phyloP scores from a whole-genome alignment of 2,888 invertebrate genomes.

The Drosophila neonasuta region DNA sequence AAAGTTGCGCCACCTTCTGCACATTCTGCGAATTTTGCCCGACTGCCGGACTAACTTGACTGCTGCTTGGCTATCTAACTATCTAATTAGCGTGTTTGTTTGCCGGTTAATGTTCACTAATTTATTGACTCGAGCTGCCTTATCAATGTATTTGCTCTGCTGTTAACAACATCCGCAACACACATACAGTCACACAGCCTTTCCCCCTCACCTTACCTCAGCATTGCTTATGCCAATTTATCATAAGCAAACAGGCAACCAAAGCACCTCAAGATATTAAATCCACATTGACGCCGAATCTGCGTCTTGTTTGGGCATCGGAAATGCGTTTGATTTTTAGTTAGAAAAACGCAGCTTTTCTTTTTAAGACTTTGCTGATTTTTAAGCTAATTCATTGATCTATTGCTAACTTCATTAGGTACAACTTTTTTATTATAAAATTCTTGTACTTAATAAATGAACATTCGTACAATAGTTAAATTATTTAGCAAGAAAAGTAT shows the following conservation, averaged over 20 bases:
- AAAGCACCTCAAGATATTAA: not conserved
- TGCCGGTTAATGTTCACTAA: slow-evolving; percentile 63
- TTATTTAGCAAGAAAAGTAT: too few species aligned
- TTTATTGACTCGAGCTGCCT: slow-evolving; percentile 49
- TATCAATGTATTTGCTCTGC: slow-evolving; percentile 65
- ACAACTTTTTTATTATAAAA: too few species aligned
- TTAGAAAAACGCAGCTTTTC: too few species aligned
- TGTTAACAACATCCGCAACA: slow-evolving; percentile 68
- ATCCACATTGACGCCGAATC: not conserved
- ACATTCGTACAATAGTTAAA: too few species aligned
- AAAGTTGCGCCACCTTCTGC: not conserved
- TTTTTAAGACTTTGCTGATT: too few species aligned
- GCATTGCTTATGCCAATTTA: not conserved
- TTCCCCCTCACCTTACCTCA: not conserved
- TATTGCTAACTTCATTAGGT: too few species aligned
- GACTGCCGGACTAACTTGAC: slow-evolving; percentile 2
- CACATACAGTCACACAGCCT: not conserved
- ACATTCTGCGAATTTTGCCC: slow-evolving; percentile 50
- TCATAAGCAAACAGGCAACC: slow-evolving; percentile 3
- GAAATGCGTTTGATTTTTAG: not conserved
- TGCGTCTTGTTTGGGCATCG: not conserved
- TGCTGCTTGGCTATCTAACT: slow-evolving; percentile 51
- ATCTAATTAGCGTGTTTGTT: slow-evolving; percentile 68
- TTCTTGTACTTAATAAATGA: too few species aligned
- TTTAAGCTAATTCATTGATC: too few species aligned